A percentile compares a stretch with the other conserved stretches of the same genome.
phyloP scores from a whole-genome alignment of 2,888 invertebrate species.

The Pecten maximus region DNA sequence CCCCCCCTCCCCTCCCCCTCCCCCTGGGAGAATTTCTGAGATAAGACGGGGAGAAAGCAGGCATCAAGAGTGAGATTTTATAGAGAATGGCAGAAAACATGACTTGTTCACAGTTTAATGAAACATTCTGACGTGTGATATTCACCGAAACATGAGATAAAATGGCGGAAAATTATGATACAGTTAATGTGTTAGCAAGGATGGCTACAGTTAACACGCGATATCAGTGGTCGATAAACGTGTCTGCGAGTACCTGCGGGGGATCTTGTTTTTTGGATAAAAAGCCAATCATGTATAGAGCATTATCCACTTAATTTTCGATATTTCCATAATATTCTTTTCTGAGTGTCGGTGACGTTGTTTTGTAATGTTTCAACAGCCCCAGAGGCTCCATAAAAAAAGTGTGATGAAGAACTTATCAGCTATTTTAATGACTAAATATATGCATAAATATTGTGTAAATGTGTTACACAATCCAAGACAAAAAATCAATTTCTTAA shows the following conservation, averaged over 20 bases:
- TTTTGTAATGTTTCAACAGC: neutral
- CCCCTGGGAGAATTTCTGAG: neutral
- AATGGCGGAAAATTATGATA: slow-evolving; percentile 3
- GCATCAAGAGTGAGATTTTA: neutral
- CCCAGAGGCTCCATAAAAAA: neutral
- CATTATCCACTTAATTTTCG: slow-evolving; percentile 26
- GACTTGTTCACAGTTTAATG: neutral
- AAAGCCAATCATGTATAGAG: neutral
- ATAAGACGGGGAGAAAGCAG: neutral
- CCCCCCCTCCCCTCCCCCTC: neutral
- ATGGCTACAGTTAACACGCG: neutral
- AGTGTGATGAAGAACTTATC: neutral
- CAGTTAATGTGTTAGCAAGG: neutral
- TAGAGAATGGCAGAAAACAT: slow-evolving; percentile 2
- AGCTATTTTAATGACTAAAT: neutral
- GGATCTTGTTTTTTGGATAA: slow-evolving; percentile 26
- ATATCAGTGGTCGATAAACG: neutral
- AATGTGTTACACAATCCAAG: neutral
- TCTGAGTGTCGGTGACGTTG: neutral
- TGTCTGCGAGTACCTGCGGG: neutral
- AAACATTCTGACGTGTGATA: slow-evolving; percentile 18
- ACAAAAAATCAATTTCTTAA: neutral
- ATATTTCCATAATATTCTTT: neutral
- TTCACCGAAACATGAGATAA: neutral
- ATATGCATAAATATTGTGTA: neutral